Conservation (phyloP, 2,113 vertebrate genomes). For the Brachirus orientalis region DNA sequence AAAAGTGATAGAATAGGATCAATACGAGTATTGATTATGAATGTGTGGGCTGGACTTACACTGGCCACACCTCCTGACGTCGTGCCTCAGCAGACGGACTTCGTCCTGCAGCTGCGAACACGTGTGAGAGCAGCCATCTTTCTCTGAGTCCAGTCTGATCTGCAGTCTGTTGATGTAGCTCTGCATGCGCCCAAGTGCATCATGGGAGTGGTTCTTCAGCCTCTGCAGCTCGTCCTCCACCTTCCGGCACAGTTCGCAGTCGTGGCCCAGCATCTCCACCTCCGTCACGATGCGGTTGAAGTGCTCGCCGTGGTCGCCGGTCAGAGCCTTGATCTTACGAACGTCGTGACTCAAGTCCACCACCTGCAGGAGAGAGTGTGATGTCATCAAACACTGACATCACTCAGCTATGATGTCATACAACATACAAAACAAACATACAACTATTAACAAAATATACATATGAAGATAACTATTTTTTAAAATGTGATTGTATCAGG, state of each 20-base stretch:
- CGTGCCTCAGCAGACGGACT: conserved; percentile 77
- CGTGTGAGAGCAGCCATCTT: conserved; percentile 68
- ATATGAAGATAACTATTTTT: no score
- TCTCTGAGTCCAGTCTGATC: conserved; percentile 62
- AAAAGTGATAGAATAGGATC: no score
- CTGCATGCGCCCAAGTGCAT: conserved; percentile 80
- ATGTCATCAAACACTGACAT: not conserved
- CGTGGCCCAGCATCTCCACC: conserved; percentile 73
- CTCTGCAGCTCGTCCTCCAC: conserved; percentile 77
- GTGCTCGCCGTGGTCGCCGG: conserved; percentile 75
- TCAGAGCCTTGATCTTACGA: conserved; percentile 74
- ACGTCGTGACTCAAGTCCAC: conserved; percentile 80
- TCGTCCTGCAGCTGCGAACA: conserved; percentile 82
- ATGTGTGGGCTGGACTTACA: conserved; percentile 45
- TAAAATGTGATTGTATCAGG: no score
- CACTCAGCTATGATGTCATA: no score
- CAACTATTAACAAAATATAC: no score
- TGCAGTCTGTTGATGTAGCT: conserved; percentile 65
- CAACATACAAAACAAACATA: no score
- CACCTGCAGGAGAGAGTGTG: conserved; percentile 59
- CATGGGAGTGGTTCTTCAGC: conserved; percentile 83
- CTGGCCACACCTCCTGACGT: conserved; percentile 80
- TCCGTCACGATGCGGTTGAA: conserved; percentile 78
- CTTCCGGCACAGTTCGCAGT: conserved; percentile 72
- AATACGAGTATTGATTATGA: no score